Base-by-base conservation (phyloP, 2,888 invertebrate genomes). In the Hirtodrosophila duncani region DNA sequence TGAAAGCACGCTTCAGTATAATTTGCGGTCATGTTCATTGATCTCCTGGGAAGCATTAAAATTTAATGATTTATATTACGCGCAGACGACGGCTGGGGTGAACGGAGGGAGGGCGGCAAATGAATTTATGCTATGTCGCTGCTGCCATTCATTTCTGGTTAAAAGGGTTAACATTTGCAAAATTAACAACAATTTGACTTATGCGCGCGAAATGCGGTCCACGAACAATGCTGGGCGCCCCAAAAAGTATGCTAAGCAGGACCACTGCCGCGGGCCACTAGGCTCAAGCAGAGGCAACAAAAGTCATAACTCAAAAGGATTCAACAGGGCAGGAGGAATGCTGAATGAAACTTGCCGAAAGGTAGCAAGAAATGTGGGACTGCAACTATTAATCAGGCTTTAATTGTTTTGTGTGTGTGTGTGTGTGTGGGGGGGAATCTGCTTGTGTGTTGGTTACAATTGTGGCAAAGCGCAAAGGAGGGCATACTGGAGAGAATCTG, bases 1-100 rank as follows among this genome's bases (percentile, higher is more conserved):
- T 75, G 75, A 79, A 70, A 77, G 82, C 77, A 79, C 72, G 82
- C 77, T 78, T 66, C 82, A 72, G 81, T 69, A 82, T 82, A 78
- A 78, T 78, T 82, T 83, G 84, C 82, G 82, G 82, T 84, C 82
- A 83, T 84, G 83, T 84, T 82, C 84, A 82, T 84, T 84, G 77
- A 82, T 79, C 84, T 81, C 70, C 67, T 70, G 82, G 84, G 84
- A 81, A 83, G 82, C 82, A 82, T 82, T 82, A 84, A 83, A 84
- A 84, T 82, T 83, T 84, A 82, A 82, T 84, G 82, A 82, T 82
- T 82, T 82, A 84, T 84, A 74, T 66, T 65, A 58, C 60, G 59
- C 50, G 17, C 46, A 33, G 44, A 41, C 55, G 41, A 50, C 26
- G 31, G 23, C 20, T 36, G 38, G 3, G 38, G 8, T 18, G n/a